These are phyloP conservation scores for Lordiphosa andalusiaca DNA, from an alignment of 2,888 invertebrate species.

Conservation along the genomic window DNA sequence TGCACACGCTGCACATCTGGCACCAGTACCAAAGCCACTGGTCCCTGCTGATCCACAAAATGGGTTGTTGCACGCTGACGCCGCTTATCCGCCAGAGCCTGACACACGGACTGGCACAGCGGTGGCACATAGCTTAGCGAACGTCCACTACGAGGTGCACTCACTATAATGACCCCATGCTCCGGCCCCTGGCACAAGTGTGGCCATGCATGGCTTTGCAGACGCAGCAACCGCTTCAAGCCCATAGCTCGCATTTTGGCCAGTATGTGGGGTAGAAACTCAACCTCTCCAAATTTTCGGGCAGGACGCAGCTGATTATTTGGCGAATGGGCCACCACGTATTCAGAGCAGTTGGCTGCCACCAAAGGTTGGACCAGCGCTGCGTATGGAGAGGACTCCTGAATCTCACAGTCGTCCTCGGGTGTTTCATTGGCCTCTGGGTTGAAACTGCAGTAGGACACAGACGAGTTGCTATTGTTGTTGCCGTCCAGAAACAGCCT, in stretches of 20 bases:
- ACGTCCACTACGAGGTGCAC: slow-evolving; percentile 56
- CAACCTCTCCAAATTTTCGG: slow-evolving; percentile 33
- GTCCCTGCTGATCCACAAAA: slow-evolving; percentile 19
- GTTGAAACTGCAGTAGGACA: too few species aligned
- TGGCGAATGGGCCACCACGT: slow-evolving; percentile 40
- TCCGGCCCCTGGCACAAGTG: slow-evolving; percentile 22
- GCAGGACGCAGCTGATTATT: slow-evolving; percentile 21
- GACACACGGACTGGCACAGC: slow-evolving; percentile 38
- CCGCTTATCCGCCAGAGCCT: slow-evolving; percentile 5
- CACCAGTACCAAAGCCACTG: slow-evolving; percentile 38
- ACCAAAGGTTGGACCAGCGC: slow-evolving; percentile 28
- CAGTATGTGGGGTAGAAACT: slow-evolving; percentile 34
- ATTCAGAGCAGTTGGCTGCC: slow-evolving; percentile 46
- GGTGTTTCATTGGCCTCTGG: neutral
- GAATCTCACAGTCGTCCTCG: slow-evolving; percentile 12
- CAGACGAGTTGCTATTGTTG: too few species aligned
- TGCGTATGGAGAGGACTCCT: neutral
- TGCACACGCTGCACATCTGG: slow-evolving; percentile 33
- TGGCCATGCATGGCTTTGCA: slow-evolving; percentile 61
- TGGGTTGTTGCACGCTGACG: too few species aligned
- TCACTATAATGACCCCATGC: slow-evolving; percentile 46
- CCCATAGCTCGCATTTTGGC: slow-evolving; percentile 29
- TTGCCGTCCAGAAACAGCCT: too few species aligned
- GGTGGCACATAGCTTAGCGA: slow-evolving; percentile 47
- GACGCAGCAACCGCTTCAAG: slow-evolving; percentile 34